A percentile compares a stretch with the other conserved stretches of the same genome.
Evolutionary conservation across 2,797 vertebrate genomes (phyloP).

Genomic region (Ambastaia sidthimunki): DNA sequence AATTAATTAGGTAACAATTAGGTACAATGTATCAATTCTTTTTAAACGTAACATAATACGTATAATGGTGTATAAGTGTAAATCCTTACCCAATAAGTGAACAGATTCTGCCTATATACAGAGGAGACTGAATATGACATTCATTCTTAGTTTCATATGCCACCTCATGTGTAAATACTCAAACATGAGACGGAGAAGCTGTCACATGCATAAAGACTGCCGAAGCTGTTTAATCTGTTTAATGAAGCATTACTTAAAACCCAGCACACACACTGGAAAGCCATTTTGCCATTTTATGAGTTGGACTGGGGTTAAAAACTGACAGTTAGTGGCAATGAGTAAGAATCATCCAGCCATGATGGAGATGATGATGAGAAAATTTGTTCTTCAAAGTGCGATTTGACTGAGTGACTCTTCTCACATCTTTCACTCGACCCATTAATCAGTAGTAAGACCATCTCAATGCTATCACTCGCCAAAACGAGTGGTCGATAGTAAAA

Average conservation of each 20-base stretch:
- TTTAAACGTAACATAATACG: no score
- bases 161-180: background rate
- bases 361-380: conserved; percentile 40
- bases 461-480: conserved; percentile 47
- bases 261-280: conserved; percentile 20
- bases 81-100: no score
- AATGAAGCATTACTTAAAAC: conserved; percentile 10
- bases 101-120: no score
- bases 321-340: conserved; percentile 3
- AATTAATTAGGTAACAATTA: no score
- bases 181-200: background rate
- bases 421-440: conserved; percentile 54
- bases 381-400: conserved; percentile 38
- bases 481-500: conserved; percentile 61
- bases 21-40: no score
- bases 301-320: conserved; percentile 6
- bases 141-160: background rate
- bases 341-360: conserved; percentile 39
- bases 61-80: no score
- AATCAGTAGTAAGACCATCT: conserved; percentile 63
- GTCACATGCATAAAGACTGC: background rate
- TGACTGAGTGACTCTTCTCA: conserved; percentile 51
- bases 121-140: background rate
- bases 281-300: conserved; percentile 38
- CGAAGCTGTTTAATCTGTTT: conserved; percentile 2